phyloP scores from a whole-genome alignment of 2,797 vertebrate species.

The Rhinella marina region DNA sequence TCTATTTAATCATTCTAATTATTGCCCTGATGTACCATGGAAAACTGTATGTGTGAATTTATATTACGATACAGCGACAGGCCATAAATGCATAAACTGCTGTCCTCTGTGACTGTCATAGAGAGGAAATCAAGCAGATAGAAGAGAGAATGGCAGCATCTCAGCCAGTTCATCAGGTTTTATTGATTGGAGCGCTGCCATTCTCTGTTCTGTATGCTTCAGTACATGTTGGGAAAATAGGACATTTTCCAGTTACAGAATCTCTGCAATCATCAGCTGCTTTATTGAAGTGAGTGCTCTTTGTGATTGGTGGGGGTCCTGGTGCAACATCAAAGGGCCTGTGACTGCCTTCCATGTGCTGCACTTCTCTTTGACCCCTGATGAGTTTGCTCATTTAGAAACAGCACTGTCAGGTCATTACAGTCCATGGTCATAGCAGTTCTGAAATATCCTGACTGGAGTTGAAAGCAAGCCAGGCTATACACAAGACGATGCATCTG shows the following conservation, averaged over 20 bases:
- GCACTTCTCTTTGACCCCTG: background rate
- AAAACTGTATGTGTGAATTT: background rate
- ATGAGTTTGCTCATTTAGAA: background rate
- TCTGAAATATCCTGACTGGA: too few relatives aligned
- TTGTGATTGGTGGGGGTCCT: background rate
- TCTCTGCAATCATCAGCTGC: background rate
- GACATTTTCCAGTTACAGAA: background rate
- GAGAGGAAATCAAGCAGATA: background rate
- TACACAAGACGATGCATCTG: too few relatives aligned
- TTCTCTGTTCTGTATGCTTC: background rate
- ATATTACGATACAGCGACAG: background rate
- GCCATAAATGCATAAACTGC: background rate
- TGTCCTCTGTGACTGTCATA: background rate
- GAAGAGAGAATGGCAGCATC: background rate
- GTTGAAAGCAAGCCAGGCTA: too few relatives aligned
- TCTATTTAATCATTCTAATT: too few relatives aligned
- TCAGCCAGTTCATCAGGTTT: background rate
- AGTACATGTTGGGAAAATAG: background rate
- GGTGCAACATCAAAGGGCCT: background rate
- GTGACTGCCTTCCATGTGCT: background rate
- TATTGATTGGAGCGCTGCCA: background rate
- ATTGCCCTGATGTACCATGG: background rate
- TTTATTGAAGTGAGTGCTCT: background rate
- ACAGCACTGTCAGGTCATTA: background rate
- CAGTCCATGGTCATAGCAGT: too few relatives aligned